A percentile compares a stretch with the other conserved stretches of the same genome.
phyloP scores from a whole-genome alignment of 2,113 vertebrate genomes.

The Epinephelus cyanopodus region DNA sequence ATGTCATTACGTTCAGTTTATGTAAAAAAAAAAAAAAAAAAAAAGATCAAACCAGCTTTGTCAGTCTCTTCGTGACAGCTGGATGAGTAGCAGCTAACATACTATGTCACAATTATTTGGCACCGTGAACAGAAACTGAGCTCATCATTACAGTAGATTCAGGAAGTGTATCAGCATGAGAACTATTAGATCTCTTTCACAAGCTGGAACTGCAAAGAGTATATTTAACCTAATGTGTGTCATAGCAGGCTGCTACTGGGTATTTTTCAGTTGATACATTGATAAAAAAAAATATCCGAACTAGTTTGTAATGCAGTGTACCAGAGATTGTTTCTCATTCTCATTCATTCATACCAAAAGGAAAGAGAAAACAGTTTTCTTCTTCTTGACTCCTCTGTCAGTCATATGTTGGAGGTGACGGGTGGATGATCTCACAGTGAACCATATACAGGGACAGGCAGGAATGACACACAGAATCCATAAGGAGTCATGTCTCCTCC shows the following conservation, averaged over 20 bases:
- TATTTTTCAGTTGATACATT: background rate
- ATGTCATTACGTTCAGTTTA: no score
- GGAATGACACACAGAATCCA: slow-evolving; percentile 66
- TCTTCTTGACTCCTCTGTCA: background rate
- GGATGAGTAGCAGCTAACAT: background rate
- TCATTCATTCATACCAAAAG: background rate
- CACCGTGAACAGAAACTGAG: slow-evolving; percentile 20
- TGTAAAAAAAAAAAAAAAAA: background rate
- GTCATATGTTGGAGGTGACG: background rate
- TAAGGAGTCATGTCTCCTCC: slow-evolving; percentile 63
- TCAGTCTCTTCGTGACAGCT: slow-evolving; percentile 1
- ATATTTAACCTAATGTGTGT: background rate
- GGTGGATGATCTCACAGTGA: slow-evolving; percentile 56
- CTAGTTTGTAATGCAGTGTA: background rate
- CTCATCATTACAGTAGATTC: background rate
- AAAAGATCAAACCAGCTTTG: slow-evolving; percentile 3
- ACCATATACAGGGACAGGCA: slow-evolving; percentile 25
- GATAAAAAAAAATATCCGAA: background rate
- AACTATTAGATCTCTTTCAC: background rate
- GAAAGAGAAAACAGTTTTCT: slow-evolving; percentile 3
- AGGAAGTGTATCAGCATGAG: background rate
- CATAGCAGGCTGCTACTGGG: no score
- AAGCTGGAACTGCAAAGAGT: background rate
- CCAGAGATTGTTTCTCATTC: background rate
- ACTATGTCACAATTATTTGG: slow-evolving; percentile 6